Evolutionary conservation across 2,888 invertebrate genomes (phyloP).

Genomic region (Meghimatium bilineatum): DNA sequence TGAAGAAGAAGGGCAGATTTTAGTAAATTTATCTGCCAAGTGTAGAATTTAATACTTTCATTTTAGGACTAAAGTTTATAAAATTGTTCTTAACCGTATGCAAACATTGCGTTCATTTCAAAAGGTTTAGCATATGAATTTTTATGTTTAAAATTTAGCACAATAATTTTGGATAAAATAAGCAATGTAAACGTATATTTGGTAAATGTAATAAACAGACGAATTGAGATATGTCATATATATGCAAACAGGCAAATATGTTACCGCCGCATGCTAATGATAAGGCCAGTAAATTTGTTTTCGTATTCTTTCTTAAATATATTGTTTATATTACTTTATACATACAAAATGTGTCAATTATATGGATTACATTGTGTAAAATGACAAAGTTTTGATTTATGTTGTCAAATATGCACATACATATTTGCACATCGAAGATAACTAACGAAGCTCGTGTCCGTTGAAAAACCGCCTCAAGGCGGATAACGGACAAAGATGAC

Average conservation of each 20-base stretch:
- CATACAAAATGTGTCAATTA: not conserved
- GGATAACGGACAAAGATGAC: not conserved
- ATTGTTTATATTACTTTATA: not conserved
- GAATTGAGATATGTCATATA: not conserved
- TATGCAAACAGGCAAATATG: not conserved
- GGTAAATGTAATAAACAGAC: not conserved
- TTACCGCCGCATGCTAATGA: constrained; percentile 4
- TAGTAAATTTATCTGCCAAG: not conserved
- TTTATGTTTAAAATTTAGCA: not conserved
- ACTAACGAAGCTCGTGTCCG: not conserved
- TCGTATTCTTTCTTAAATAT: not conserved
- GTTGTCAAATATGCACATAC: not conserved
- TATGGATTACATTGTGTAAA: not conserved
- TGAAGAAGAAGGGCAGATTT: constrained; percentile 18
- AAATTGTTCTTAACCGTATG: no score
- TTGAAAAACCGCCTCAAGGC: not conserved
- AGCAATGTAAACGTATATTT: not conserved
- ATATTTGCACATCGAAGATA: not conserved
- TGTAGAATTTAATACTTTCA: not conserved
- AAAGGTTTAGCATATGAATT: no score
- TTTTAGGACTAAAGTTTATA: no score
- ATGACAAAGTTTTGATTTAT: not conserved
- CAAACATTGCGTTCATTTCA: no score
- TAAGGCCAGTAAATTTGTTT: not conserved
- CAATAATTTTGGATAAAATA: not conserved